Evolutionary conservation across 2,888 invertebrate genomes (phyloP), one percentile per base, ranked within the genome.

Genomic region (Pachymerium ferrugineum): DNA sequence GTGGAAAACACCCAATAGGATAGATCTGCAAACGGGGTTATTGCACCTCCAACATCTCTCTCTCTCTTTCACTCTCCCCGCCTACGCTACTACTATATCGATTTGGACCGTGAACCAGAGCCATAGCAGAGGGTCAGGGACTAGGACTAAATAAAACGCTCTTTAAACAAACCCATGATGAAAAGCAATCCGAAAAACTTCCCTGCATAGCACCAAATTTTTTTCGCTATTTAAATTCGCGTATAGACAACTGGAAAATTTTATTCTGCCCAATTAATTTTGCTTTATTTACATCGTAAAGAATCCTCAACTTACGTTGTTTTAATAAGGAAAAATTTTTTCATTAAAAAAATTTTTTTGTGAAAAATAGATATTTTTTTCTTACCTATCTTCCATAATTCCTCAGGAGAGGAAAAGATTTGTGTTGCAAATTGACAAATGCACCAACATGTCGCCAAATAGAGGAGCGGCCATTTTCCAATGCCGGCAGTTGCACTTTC

Each of bases 401-500:
- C 42, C 42, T 42, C 42, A 42, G 16, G 42, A 42, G 12, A 12
- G 42, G 16, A 16, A n/a, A 16, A 14, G 42, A 14, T n/a, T 42
- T 42, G 42, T 14, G 5, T 42, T 42, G 42, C 5, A 16, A 42
- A 4, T 42, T 42, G 42, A 42, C 42, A 42, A 42, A 42, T 42
- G 6, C 14, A 42, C 42, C 42, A 42, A 42, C 42, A 42, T 42
- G 42, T 42, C 42, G 42, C 42, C 42, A n/a, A 42, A 42, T 16
- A 16, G 42, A 42, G 42, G n/a, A 42, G 42, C 42, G 42, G 42
- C 42, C 42, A 42, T 42, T 42, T 42, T 42, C 42, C 42, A 42
- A 42, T 42, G 42, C 42, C 42, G 42, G 42, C 42, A 42, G 42
- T 42, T 42, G 42, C 42, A 42, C 42, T 42, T 42, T 42, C n/a